These are phyloP conservation scores for Nannospalax galili DNA, from an alignment of 2,113 vertebrate genomes.

Conservation along the genomic window DNA sequence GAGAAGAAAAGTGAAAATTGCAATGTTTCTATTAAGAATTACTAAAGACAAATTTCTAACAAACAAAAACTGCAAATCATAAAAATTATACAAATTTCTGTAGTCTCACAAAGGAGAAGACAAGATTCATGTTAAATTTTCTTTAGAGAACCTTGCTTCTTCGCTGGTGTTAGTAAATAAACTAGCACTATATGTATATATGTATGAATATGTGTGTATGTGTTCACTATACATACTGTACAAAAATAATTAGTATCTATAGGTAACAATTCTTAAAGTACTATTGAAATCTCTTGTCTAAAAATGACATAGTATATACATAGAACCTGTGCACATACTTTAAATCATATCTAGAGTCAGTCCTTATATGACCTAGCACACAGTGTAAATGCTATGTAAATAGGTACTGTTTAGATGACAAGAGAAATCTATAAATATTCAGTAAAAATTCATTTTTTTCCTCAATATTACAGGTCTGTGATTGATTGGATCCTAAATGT, in stretches of 20 bases:
- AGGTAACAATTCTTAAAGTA: neutral
- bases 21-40: neutral
- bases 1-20: neutral
- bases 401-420: neutral
- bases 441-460: neutral
- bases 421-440: neutral
- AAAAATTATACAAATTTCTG: neutral
- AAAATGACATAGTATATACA: neutral
- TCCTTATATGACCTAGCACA: neutral
- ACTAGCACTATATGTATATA: neutral
- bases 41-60: neutral
- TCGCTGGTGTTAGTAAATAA: neutral
- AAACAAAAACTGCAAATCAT: neutral
- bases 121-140: neutral
- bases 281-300: neutral
- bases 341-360: neutral
- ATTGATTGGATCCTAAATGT: neutral
- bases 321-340: neutral
- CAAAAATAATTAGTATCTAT: neutral
- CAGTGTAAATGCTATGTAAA: neutral
- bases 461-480: neutral
- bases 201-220: neutral
- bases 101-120: neutral
- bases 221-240: neutral
- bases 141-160: neutral